Evolutionary conservation across 2,113 vertebrate species (phyloP), one percentile per base, ranked within the genome.

Genomic region (Saguinus imperator): DNA sequence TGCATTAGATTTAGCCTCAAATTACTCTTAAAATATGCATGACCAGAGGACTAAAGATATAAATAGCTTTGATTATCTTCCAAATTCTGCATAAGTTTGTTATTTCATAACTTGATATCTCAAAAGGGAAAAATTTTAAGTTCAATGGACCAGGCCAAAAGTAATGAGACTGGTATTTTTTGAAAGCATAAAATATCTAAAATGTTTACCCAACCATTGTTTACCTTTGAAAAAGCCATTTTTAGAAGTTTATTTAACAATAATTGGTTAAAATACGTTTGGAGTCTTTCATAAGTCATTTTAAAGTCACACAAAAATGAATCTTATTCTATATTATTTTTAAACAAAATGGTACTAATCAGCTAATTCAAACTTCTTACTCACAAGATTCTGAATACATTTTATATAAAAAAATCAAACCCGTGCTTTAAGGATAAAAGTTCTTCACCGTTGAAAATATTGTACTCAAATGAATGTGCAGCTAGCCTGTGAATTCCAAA

Each of bases 21-120:
- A 94, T 94, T 95, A 77, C 43, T 81, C 87, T 94, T 85, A 91
- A 95, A 94, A 96, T 97, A 88, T 96, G 50, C 82, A 88, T 55
- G 32, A 88, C 37, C 37, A 82, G 45, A 85, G 66, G 43, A 87
- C 57, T 94, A 77, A 50, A 87, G 21, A 92, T 58, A 97, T 91
- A 84, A 87, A 95, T 80, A 94, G 32, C 57, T 96, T 94, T 93
- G 75, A 96, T 95, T 87, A 96, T 90, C 66, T 68, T 70, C 35
- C 72, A 89, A 82, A 90, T 95, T 96, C 48, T 94, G 76, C 52
- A 88, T 85, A 83, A 94, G 64, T 75, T 79, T 89, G 3, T 97
- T 95, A 91, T 91, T 97, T 93, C 91, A 29, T 89, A 91, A 89
- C 40, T 89, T 96, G 79, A 37, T 94, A 68, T 87, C n/a, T 93